Base-by-base conservation (phyloP, 2,113 vertebrate genomes). In the Turnix velox region DNA sequence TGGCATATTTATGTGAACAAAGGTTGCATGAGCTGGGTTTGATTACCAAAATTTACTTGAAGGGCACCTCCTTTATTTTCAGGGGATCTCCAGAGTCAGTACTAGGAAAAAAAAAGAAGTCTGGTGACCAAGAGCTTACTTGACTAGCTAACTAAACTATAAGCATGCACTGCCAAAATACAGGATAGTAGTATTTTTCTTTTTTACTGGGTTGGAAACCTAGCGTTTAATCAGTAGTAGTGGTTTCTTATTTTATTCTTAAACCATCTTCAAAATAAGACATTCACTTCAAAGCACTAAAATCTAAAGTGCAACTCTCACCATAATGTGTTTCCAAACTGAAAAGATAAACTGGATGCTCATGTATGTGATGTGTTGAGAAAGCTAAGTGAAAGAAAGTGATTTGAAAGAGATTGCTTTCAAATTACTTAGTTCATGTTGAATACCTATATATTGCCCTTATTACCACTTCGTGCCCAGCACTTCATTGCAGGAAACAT, bases 361-460 rank as follows among this genome's bases (percentile, higher is more conserved):
- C 66, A 33, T 25, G 31, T 19, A 25, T 31, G 14, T 19, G 31
- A 62, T 62, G 8, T 49, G 23, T 46, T 69, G 39, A 74, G 69
- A 77, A 88, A 74, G 20, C 16, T 14, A 62, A 46, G 28, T 11
- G 37, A 59, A 67, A 16, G 37, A 59, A 67, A 16, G 24, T 46
- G 12, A 46, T 51, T 72, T 63, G n/a, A n/a, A n/a, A 16, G 24
- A 43, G 12, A 46, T 51, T 72, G 58, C 52, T 74, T 87, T 43
- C 19, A 35, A 33, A 15, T 62, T 25, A 12, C 43, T 71, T 65
- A 12, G 9, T n/a, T 75, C 18, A 40, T 24, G 18, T 12, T 51
- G 10, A 48, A 40, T 31, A 16, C 6, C 28, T n/a, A 9, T 0
- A 0, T 28, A 31, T 18, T 35, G 78, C 59, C 8, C 7, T 52